A percentile compares a stretch with the other conserved stretches of the same genome.
Evolutionary conservation across 2,113 vertebrate genomes (phyloP).

Genomic region (Phalacrocorax pelagicus): DNA sequence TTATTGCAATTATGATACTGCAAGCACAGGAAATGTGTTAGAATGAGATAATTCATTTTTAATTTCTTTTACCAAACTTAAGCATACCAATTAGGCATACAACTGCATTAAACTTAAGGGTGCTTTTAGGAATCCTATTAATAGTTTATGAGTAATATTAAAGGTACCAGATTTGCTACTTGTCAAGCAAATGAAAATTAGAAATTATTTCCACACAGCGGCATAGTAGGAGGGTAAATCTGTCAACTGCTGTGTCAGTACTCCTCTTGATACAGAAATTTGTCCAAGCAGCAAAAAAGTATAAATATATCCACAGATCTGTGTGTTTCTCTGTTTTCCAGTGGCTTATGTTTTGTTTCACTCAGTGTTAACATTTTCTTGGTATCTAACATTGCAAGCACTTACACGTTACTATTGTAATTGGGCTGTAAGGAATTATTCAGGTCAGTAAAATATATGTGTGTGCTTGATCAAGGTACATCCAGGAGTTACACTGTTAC

Average conservation of each 20-base stretch:
- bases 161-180: background rate
- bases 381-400: background rate
- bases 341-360: background rate
- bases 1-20: background rate
- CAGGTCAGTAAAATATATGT: background rate
- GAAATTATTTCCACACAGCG: background rate
- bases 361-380: background rate
- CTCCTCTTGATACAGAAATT: background rate
- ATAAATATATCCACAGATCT: background rate
- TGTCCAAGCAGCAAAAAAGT: background rate
- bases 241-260: background rate
- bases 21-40: background rate
- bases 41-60: background rate
- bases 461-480: background rate
- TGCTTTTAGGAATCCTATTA: background rate
- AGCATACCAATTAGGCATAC: background rate
- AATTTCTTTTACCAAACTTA: background rate
- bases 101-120: background rate
- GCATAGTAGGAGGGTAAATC: background rate
- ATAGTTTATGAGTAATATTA: background rate
- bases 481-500: background rate
- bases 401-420: background rate
- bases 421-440: background rate
- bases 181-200: background rate
- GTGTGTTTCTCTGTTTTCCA: background rate